Conservation (phyloP, 2,113 vertebrate species). For the Oncorhynchus kisutch region DNA sequence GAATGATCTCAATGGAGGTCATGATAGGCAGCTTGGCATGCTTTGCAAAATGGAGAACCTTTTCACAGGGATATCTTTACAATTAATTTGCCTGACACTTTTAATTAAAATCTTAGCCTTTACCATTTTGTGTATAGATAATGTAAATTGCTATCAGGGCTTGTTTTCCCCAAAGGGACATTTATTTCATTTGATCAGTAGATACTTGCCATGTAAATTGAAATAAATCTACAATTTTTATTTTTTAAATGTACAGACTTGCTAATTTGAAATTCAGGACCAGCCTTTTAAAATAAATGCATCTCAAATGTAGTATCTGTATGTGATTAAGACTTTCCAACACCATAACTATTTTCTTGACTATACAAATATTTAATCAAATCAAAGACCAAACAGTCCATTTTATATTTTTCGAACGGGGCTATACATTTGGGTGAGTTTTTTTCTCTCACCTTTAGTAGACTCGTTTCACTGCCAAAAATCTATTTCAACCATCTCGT, state of each 20-base stretch:
- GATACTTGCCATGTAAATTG: slow-evolving; percentile 26
- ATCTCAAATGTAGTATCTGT: slow-evolving; percentile 49
- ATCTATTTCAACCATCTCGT: too few relatives aligned
- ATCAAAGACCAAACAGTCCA: too few relatives aligned
- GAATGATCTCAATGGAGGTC: slow-evolving; percentile 42
- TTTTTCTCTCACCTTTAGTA: too few relatives aligned
- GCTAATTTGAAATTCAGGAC: slow-evolving; percentile 60
- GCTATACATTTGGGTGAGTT: too few relatives aligned
- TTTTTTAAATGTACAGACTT: slow-evolving; percentile 46
- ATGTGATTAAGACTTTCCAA: slow-evolving; percentile 57
- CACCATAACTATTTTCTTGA: slow-evolving; percentile 32
- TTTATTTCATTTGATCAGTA: slow-evolving; percentile 44
- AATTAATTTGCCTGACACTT: slow-evolving; percentile 69
- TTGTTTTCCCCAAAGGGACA: slow-evolving; percentile 43
- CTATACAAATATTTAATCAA: neutral
- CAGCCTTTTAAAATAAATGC: slow-evolving; percentile 40
- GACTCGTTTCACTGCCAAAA: too few relatives aligned
- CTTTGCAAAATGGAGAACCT: slow-evolving; percentile 69
- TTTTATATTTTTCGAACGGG: too few relatives aligned
- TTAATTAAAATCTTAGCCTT: slow-evolving; percentile 74
- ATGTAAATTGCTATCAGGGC: slow-evolving; percentile 68
- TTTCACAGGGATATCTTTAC: slow-evolving; percentile 72
- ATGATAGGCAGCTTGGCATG: slow-evolving; percentile 65
- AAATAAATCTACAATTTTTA: slow-evolving; percentile 23
- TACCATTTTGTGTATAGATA: slow-evolving; percentile 63